Base-by-base conservation (phyloP, 2,797 vertebrate species). In the Pteronotus mesoamericanus region DNA sequence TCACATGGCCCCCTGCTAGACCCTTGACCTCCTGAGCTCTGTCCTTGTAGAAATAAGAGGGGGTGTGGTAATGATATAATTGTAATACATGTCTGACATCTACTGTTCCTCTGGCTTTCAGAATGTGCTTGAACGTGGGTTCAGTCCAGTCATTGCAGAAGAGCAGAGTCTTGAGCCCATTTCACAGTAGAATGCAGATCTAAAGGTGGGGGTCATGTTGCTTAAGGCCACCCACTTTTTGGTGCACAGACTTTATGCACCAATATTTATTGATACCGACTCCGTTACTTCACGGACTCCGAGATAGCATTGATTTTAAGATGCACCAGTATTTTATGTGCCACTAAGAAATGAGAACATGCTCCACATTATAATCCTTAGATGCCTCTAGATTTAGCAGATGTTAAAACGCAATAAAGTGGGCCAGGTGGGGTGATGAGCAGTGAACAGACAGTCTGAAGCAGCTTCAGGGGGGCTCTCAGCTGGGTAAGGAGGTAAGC, bases 141-240 rank as follows among this genome's bases (percentile, higher is more conserved):
- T 83, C 51, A 15, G 32, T 9, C n/a, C 53, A 3, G 19, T 83
- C 22, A 22, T 3, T 7, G 16, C 3, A 15, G 9, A 79, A 26
- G 7, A 39, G 14, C 24, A n/a, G 7, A 61, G 68, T 32, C 51
- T 39, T 2, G 34, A 75, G 72, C 22, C 22, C 59, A 6, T 55
- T 34, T 86, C 32, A 14, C 22, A 32, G 39, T 21, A 55, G 24
- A 21, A 10, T 9, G 46, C 5, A 21, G 12, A n/a, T 42, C 68
- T 61, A 2, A 32, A 6, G n/a, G 57, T 3, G 26, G 9, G 1
- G 0, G 55, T 21, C 5, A 0, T 10, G 34, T 7, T 34, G 16
- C 61, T 19, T n/a, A 5, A 69, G 44, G 72, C 11, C 4, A n/a
- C n/a, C n/a, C n/a, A n/a, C n/a, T n/a, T n/a, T n/a, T n/a, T n/a